Evolutionary conservation across 1,140 invertebrate species (phyloP).

Genomic region (Holotrichia oblita): DNA sequence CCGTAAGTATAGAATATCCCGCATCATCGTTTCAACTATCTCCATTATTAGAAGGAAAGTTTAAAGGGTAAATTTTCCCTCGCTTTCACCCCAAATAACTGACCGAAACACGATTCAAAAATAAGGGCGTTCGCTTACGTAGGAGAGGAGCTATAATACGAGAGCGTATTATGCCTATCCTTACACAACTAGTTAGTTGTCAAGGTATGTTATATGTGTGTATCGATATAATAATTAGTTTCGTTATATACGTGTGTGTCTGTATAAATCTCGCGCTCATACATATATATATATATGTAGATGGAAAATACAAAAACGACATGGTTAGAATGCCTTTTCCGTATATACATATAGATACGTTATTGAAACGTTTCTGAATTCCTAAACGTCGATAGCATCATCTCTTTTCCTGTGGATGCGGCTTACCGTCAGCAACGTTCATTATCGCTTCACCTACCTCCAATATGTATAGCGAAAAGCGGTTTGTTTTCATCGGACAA

Average conservation of each 20-base stretch:
- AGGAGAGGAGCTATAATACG: neutral
- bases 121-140: slow-evolving; percentile 5
- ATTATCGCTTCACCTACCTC: slow-evolving; percentile 21
- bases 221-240: slow-evolving; percentile 26
- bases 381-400: slow-evolving; percentile 24
- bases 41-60: slow-evolving; percentile 31
- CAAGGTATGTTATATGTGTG: neutral
- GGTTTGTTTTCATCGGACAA: slow-evolving; percentile 22
- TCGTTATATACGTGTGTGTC: slow-evolving; percentile 5
- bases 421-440: neutral
- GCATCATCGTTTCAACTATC: slow-evolving; percentile 26
- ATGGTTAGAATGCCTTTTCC: neutral
- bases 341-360: no score
- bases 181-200: neutral
- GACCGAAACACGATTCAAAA: slow-evolving; percentile 26
- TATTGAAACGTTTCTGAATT: slow-evolving; percentile 17
- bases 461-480: no score
- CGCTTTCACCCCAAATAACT: slow-evolving; percentile 21
- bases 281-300: neutral
- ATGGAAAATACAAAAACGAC: no score
- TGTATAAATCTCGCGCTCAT: neutral
- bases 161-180: neutral
- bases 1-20: slow-evolving; percentile 8
- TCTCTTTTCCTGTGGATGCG: slow-evolving; percentile 9
- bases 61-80: slow-evolving; percentile 28